Percentiles rank a stretch among this genome's conserved stretches.
Evolutionary conservation across 2,888 invertebrate genomes (phyloP).

Genomic region (Corythucha ciliata): DNA sequence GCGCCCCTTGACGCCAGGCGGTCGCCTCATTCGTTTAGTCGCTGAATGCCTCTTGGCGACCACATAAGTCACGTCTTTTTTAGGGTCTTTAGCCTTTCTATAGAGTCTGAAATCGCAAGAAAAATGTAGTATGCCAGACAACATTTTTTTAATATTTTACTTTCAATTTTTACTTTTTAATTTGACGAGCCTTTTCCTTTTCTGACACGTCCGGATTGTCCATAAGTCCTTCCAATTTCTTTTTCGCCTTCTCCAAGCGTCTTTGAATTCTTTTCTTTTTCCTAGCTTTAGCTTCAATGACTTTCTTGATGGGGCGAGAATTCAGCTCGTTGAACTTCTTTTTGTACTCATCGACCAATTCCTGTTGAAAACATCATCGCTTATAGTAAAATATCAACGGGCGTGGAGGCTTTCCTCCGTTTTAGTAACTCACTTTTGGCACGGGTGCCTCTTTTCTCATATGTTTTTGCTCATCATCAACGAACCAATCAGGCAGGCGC

Average conservation of each 20-base stretch:
- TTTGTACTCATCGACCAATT: conserved; percentile 75
- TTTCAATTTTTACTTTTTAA: conserved; percentile 59
- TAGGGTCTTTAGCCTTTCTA: conserved; percentile 74
- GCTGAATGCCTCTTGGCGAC: conserved; percentile 82
- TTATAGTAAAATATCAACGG: too few relatives aligned
- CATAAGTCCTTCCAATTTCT: conserved; percentile 88
- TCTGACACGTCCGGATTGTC: conserved; percentile 85
- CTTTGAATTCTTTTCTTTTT: conserved; percentile 85
- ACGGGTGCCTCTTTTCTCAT: conserved; percentile 76
- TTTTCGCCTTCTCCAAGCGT: conserved; percentile 85
- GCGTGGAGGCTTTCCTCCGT: too few relatives aligned
- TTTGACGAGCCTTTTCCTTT: conserved; percentile 82
- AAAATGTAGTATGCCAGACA: background rate
- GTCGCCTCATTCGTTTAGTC: conserved; percentile 65
- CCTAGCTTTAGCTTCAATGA: conserved; percentile 93
- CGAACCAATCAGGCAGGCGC: conserved; percentile 92
- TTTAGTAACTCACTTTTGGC: conserved; percentile 52
- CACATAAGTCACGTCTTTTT: conserved; percentile 86
- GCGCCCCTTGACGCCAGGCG: conserved; percentile 79
- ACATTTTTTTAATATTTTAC: background rate
- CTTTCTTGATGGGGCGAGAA: conserved; percentile 92
- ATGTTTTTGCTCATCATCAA: conserved; percentile 83
- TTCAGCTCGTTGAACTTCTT: conserved; percentile 77
- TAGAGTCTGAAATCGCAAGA: conserved; percentile 57
- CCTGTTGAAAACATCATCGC: conserved; percentile 47